Base-by-base conservation (phyloP, 2,797 vertebrate genomes). In the Rhyacichthys aspro region DNA sequence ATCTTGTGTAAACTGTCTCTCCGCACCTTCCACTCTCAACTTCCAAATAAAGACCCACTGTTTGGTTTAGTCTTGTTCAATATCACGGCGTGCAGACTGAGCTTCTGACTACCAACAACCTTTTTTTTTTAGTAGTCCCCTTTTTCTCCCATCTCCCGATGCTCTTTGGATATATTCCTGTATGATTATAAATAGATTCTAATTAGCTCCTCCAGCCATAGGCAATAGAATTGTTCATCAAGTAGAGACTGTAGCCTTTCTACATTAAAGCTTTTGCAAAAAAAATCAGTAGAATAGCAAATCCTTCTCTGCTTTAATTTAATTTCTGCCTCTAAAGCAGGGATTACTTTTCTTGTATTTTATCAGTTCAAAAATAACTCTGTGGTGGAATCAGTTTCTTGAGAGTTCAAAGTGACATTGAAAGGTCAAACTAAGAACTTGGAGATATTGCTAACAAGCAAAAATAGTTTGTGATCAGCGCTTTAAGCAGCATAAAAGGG, bases 151-250 rank as follows among this genome's bases (percentile, higher is more conserved):
- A 41, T 69, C 56, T 55, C 60, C 53, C 52, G 11, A 23, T 66
- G 49, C 78, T 76, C 76, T 72, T 84, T 88, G 77, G 84, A 84
- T 81, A 84, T 73, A 87, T 84, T 86, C 85, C 88, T 82, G 69
- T 63, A 55, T 86, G 79, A 89, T 88, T 91, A 90, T 91, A 90
- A 91, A 91, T 90, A 91, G 85, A 85, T 89, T 88, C 73, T 89
- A 91, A 91, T 90, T 90, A 90, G 84, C 79, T 87, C 80, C 77
- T 83, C 69, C 78, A 83, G 86, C 86, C 86, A 82, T 74, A 72
- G 82, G 88, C 86, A 82, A 78, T 80, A 77, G 60, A 88, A 82
- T 84, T 85, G 78, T 83, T 90, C 86, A 86, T 88, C 72, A 85
- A 88, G 74, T 63, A 77, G 69, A 67, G 72, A 74, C 78, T 67